These are phyloP conservation scores for Reticulitermes speratus DNA, from an alignment of 1,140 invertebrate genomes.

Conservation along the genomic window DNA sequence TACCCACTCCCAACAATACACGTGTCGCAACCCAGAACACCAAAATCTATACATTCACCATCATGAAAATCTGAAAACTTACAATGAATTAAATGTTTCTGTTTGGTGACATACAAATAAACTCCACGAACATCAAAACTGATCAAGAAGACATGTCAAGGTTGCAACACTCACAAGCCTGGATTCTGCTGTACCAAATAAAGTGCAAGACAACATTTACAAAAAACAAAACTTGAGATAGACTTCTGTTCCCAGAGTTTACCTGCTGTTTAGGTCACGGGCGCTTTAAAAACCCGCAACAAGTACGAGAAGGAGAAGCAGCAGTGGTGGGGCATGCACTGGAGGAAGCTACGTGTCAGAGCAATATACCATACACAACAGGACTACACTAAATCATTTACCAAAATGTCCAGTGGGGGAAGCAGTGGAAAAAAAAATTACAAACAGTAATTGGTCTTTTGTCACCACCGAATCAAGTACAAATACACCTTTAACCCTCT, in stretches of 20 bases:
- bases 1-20: too few species aligned
- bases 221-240: not conserved
- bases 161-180: not conserved
- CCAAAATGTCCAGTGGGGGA: constrained; percentile 33
- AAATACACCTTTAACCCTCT: not conserved
- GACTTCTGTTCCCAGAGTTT: not conserved
- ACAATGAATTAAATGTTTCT: too few species aligned
- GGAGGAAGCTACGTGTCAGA: constrained; percentile 20
- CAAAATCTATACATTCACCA: too few species aligned
- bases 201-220: not conserved
- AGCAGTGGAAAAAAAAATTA: constrained; percentile 34
- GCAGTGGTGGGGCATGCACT: not conserved
- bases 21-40: too few species aligned
- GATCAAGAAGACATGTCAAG: not conserved
- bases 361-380: constrained; percentile 29
- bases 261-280: not conserved
- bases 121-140: not conserved
- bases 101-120: too few species aligned
- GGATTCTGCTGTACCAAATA: not conserved
- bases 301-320: not conserved
- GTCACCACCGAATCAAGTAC: not conserved
- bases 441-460: constrained; percentile 26
- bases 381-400: constrained; percentile 34
- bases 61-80: too few species aligned
- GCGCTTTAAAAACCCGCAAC: not conserved